phyloP scores from a whole-genome alignment of 2,888 invertebrate species.

The Lasius fuliginosus region DNA sequence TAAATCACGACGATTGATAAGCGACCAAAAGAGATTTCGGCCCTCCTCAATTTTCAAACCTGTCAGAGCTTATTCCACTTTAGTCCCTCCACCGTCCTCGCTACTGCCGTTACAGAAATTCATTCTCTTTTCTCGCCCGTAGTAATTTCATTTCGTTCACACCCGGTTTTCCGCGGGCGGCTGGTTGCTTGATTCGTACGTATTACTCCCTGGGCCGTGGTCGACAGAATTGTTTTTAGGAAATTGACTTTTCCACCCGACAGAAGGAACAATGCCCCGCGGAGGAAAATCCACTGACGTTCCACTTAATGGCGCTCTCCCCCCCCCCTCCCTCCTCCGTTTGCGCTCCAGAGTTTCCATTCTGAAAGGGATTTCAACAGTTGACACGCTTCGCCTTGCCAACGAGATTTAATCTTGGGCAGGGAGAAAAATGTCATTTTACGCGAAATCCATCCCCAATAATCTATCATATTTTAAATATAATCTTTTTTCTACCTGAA shows the following conservation, averaged over 20 bases:
- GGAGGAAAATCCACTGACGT: conserved; percentile 69
- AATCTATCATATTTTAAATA: conserved; percentile 37
- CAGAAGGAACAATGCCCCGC: conserved; percentile 65
- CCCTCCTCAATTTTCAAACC: conserved; percentile 53
- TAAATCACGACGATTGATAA: conserved; percentile 64
- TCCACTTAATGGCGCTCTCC: conserved; percentile 66
- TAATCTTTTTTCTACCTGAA: background rate
- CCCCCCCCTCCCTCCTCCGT: background rate
- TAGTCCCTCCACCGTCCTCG: conserved; percentile 39
- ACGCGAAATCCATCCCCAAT: conserved; percentile 46
- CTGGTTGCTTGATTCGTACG: conserved; percentile 73
- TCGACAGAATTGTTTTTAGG: conserved; percentile 81
- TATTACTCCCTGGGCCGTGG: conserved; percentile 75
- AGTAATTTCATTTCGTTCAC: conserved; percentile 81
- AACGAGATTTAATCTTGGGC: conserved; percentile 62
- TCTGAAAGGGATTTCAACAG: conserved; percentile 62
- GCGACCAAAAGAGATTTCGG: conserved; percentile 52
- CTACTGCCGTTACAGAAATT: conserved; percentile 74
- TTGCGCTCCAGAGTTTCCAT: conserved; percentile 56
- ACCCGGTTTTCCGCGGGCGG: conserved; percentile 70
- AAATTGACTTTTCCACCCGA: conserved; percentile 80
- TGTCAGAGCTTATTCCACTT: conserved; percentile 58
- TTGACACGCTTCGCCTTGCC: conserved; percentile 57
- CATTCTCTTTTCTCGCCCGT: conserved; percentile 70
- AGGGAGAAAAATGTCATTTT: conserved; percentile 49